Percentiles rank a stretch among this genome's conserved stretches.
Evolutionary conservation across 2,888 invertebrate species (phyloP).

Genomic region (Drosophila robusta): DNA sequence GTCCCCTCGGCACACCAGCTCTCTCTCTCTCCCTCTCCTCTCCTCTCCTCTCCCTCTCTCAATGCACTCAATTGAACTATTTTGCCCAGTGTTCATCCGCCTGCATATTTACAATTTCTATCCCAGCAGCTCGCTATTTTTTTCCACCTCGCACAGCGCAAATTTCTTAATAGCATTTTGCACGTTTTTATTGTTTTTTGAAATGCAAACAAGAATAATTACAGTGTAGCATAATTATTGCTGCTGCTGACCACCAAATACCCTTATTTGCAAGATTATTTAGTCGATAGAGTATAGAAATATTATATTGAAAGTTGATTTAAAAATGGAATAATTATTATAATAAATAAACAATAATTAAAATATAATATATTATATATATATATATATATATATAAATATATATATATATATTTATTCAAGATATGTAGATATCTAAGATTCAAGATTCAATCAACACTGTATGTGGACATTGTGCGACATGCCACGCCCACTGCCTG

Average conservation of each 20-base stretch:
- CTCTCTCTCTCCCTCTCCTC: background rate
- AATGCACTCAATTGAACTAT: constrained; percentile 47
- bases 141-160: constrained; percentile 9
- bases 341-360: too few species aligned
- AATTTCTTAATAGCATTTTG: constrained; percentile 53
- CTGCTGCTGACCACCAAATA: constrained; percentile 20
- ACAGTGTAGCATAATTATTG: constrained; percentile 12
- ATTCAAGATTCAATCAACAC: constrained; percentile 37
- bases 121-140: constrained; percentile 5
- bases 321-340: too few species aligned
- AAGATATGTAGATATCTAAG: too few species aligned
- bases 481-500: constrained; percentile 1
- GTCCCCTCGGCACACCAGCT: constrained; percentile 7
- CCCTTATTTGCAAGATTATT: constrained; percentile 7
- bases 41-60: background rate
- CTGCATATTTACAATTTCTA: constrained; percentile 20
- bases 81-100: constrained; percentile 36
- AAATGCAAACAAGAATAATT: constrained; percentile 69
- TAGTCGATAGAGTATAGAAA: too few species aligned
- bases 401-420: too few species aligned
- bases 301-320: too few species aligned
- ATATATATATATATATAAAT: too few species aligned
- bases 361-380: too few species aligned
- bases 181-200: constrained; percentile 67
- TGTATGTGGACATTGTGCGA: constrained; percentile 46